phyloP scores from a whole-genome alignment of 2,888 invertebrate genomes.

The Polymixis flavicincta region DNA sequence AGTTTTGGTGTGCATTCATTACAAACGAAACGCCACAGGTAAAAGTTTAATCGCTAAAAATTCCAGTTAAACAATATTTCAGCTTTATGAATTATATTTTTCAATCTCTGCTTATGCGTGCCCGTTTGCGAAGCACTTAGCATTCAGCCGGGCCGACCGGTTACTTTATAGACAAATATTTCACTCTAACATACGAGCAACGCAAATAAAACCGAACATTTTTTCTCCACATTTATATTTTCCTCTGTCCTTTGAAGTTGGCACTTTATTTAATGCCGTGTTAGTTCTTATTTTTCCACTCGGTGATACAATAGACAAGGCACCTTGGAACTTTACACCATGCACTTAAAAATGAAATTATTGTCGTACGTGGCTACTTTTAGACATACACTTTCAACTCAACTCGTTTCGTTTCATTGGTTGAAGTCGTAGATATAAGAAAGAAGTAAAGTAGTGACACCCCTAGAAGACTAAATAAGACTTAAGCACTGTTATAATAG shows the following conservation, averaged over 20 bases:
- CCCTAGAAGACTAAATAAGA: constrained; percentile 43
- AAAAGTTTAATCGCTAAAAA: constrained; percentile 41
- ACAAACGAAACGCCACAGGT: constrained; percentile 47
- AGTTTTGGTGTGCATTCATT: constrained; percentile 33
- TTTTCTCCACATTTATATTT: constrained; percentile 73
- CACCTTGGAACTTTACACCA: constrained; percentile 28
- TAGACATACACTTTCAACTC: constrained; percentile 13
- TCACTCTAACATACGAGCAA: constrained; percentile 77
- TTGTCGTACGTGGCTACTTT: constrained; percentile 45
- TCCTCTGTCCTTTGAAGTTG: constrained; percentile 72
- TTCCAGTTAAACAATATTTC: constrained; percentile 53
- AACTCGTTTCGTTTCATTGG: constrained; percentile 32
- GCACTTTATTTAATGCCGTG: constrained; percentile 72
- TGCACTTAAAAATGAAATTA: constrained; percentile 37
- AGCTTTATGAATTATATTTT: constrained; percentile 68
- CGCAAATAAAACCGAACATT: constrained; percentile 74
- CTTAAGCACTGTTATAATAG: constrained; percentile 49
- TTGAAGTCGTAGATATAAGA: constrained; percentile 2
- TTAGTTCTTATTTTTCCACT: constrained; percentile 61
- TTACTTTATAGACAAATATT: constrained; percentile 83
- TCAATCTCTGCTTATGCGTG: constrained; percentile 72
- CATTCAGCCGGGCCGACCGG: constrained; percentile 76
- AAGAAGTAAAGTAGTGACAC: constrained; percentile 6
- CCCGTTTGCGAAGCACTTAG: constrained; percentile 78
- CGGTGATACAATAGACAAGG: constrained; percentile 44